Conservation (phyloP, 2,888 invertebrate species). For the Prosopocoilus inquinatus region DNA sequence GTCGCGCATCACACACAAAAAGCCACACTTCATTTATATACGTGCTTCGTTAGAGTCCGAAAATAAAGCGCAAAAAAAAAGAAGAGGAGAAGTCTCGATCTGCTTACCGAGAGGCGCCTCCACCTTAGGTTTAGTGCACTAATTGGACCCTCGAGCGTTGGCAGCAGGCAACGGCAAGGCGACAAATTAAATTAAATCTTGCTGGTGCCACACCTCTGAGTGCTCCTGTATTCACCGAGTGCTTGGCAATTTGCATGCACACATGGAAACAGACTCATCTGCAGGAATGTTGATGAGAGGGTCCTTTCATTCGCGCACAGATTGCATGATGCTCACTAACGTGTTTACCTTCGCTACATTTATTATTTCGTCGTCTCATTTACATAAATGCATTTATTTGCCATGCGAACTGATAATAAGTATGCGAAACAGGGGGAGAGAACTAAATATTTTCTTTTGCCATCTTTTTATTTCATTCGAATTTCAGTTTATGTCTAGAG, state of each 20-base stretch:
- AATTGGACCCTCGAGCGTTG: conserved; percentile 37
- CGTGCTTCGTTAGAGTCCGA: conserved; percentile 21
- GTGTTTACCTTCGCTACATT: conserved; percentile 32
- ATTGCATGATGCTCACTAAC: conserved; percentile 31
- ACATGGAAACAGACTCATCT: conserved; percentile 33
- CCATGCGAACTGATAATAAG: conserved; percentile 20
- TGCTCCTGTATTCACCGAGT: conserved; percentile 26
- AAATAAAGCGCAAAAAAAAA: conserved; percentile 22
- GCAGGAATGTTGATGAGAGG: conserved; percentile 30
- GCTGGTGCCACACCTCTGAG: conserved; percentile 38
- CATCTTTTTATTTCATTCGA: too few relatives aligned
- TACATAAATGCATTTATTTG: conserved; percentile 27
- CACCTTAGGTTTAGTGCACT: conserved; percentile 34
- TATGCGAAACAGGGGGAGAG: not conserved
- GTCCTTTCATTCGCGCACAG: conserved; percentile 16
- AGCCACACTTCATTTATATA: conserved; percentile 19
- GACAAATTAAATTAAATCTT: conserved; percentile 42
- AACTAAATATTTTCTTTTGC: too few relatives aligned
- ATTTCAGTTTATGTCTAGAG: too few relatives aligned
- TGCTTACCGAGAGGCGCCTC: conserved; percentile 22
- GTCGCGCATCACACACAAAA: too few relatives aligned
- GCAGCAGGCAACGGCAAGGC: conserved; percentile 27
- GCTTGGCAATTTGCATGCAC: conserved; percentile 36
- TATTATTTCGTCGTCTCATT: conserved; percentile 29
- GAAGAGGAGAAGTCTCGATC: conserved; percentile 23